Evolutionary conservation across 2,113 vertebrate genomes (phyloP).

Genomic region (Paralichthys olivaceus): DNA sequence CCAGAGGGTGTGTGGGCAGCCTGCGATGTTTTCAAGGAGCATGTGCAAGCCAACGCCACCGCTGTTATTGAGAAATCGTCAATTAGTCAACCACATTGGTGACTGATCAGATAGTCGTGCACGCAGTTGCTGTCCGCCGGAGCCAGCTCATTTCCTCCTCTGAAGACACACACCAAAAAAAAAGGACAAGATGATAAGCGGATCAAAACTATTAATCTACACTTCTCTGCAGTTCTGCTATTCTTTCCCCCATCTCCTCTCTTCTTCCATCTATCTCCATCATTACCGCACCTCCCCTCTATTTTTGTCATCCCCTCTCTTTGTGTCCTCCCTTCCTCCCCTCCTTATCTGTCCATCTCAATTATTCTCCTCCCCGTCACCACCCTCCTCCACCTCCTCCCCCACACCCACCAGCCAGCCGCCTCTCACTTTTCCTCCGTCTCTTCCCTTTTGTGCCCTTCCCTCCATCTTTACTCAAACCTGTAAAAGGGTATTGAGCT

Average conservation of each 20-base stretch:
- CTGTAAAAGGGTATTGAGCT: conserved; percentile 70
- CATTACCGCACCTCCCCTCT: conserved; percentile 21
- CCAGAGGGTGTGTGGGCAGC: conserved; percentile 65
- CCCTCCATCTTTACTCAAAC: conserved; percentile 66
- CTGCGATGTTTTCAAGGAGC: conserved; percentile 51
- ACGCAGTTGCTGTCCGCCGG: not conserved
- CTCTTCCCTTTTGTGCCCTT: conserved; percentile 58
- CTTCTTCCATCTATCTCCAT: conserved; percentile 41
- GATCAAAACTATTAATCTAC: conserved; percentile 44
- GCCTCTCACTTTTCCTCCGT: conserved; percentile 53
- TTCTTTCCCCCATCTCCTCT: not conserved
- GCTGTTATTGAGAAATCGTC: conserved; percentile 57
- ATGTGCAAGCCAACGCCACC: conserved; percentile 44
- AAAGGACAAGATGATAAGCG: conserved; percentile 35
- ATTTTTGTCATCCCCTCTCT: conserved; percentile 63
- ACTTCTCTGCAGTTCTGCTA: conserved; percentile 16
- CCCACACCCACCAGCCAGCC: conserved; percentile 10
- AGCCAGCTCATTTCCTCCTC: conserved; percentile 41
- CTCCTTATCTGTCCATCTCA: conserved; percentile 74
- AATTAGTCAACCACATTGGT: conserved; percentile 59
- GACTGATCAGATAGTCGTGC: conserved; percentile 42
- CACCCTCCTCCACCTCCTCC: conserved; percentile 23
- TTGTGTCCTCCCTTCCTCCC: conserved; percentile 60
- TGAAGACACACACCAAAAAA: conserved; percentile 10
- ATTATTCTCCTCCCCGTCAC: conserved; percentile 70